Conservation (phyloP, 2,888 invertebrate species). For the Pogonocherus hispidulus region DNA sequence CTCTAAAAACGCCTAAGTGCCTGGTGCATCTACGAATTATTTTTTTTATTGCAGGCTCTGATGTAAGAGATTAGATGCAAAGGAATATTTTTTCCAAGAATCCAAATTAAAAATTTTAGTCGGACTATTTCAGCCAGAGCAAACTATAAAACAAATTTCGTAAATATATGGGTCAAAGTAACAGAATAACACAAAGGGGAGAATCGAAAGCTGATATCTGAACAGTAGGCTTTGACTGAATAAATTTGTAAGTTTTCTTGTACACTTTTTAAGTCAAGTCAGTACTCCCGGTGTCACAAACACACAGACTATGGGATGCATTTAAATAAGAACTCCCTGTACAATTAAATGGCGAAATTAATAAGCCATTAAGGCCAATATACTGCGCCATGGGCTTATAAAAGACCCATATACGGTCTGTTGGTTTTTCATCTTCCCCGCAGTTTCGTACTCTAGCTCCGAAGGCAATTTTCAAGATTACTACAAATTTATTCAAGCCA, state of each 20-base stretch:
- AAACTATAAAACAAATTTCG: neutral
- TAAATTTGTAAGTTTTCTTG: too few species aligned
- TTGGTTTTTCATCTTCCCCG: slow-evolving; percentile 43
- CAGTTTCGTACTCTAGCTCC: slow-evolving; percentile 37
- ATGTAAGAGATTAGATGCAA: neutral
- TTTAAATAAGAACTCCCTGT: too few species aligned
- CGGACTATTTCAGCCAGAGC: neutral
- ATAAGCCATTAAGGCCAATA: slow-evolving; percentile 46
- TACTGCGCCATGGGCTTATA: slow-evolving; percentile 40
- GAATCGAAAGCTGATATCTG: too few species aligned
- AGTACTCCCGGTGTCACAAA: too few species aligned
- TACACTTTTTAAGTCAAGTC: too few species aligned
- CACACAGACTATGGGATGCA: too few species aligned
- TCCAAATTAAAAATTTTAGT: neutral
- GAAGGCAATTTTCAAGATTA: slow-evolving; percentile 49
- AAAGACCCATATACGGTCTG: slow-evolving; percentile 41
- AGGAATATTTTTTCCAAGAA: neutral
- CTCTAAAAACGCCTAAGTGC: neutral
- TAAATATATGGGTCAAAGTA: too few species aligned
- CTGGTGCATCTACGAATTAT: neutral
- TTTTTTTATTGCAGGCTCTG: neutral
- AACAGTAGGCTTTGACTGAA: too few species aligned
- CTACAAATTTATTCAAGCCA: slow-evolving; percentile 55
- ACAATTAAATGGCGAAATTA: slow-evolving; percentile 39
- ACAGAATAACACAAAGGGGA: too few species aligned